Base-by-base conservation (phyloP, 1,140 invertebrate species). In the Meloidogyne exigua region DNA sequence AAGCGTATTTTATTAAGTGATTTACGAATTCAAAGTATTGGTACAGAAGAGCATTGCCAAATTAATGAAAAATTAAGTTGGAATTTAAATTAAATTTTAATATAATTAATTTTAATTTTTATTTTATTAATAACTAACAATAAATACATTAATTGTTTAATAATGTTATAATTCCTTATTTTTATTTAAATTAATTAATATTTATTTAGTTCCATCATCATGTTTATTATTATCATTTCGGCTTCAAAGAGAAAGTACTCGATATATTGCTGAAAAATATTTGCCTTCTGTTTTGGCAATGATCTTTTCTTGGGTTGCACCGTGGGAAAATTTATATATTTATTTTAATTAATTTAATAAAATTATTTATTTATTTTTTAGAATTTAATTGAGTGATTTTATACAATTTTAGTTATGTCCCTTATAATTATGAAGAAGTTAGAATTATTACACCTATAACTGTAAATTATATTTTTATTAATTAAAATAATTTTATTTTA, bases 381-480 rank as follows among this genome's bases (percentile, higher is more conserved):
- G 10, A 39, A 39, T n/a, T 32, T 12, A n/a, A n/a, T n/a, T n/a
- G n/a, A n/a, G n/a, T n/a, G n/a, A 44, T 10, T 18, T 28, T 75
- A 70, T 9, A 32, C 4, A 26, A 75, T 18, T 28, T 23, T 39
- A 76, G 66, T 9, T 76, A 76, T 66, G 85, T 87, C 1, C 85
- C 85, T 9, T 85, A 87, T 68, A 82, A 86, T 65, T 86, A 86
- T 72, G 85, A 86, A 79, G 85, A 86, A 39, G 85, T 86, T 12
- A 72, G 85, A n/a, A 86, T 86, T 68, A 82, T 86, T 32, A 86
- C 85, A 11, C 85, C 85, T 2, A 86, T 86, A 63, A 86, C 85
- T 13, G 86, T 84, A 42, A 42, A 32, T n/a, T n/a, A 25, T 9
- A n/a, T 21, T 39, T 82, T 76, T 28, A 4, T 44, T 10, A 49